phyloP scores from a whole-genome alignment of 2,888 invertebrate species.

The Hipparchia semele region DNA sequence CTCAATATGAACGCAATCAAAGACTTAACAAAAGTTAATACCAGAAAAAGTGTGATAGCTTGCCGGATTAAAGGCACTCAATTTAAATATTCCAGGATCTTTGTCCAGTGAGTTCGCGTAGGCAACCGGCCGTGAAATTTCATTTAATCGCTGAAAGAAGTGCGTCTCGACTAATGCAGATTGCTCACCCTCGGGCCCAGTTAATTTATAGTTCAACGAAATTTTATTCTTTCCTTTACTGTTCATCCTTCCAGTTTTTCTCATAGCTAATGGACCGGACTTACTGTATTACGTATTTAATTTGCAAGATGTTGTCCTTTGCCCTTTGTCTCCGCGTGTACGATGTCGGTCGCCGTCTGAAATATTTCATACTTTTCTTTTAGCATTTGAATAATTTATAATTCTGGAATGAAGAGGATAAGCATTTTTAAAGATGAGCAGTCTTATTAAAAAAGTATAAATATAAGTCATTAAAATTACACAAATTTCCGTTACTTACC shows the following conservation, averaged over 20 bases:
- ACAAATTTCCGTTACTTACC: too few relatives aligned
- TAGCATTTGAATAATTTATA: not conserved
- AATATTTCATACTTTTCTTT: not conserved
- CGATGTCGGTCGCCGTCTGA: not conserved
- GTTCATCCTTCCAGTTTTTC: conserved; percentile 69
- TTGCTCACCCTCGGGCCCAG: conserved; percentile 63
- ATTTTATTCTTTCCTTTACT: conserved; percentile 77
- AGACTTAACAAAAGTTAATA: conserved; percentile 33
- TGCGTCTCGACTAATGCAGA: conserved; percentile 80
- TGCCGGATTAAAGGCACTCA: conserved; percentile 69
- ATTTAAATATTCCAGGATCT: conserved; percentile 77
- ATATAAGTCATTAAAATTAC: too few relatives aligned
- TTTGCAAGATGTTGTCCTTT: conserved; percentile 45
- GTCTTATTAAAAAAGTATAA: not conserved
- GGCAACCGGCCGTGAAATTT: conserved; percentile 78
- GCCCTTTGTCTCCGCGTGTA: not conserved
- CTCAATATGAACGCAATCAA: conserved; percentile 34
- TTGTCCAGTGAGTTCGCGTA: conserved; percentile 74
- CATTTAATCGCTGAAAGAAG: conserved; percentile 79
- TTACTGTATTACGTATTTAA: conserved; percentile 55
- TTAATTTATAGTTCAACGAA: conserved; percentile 80
- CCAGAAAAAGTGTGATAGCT: conserved; percentile 40
- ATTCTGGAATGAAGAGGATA: not conserved
- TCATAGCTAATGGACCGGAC: conserved; percentile 56
- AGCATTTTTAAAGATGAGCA: not conserved